These are phyloP conservation scores for Paralinhomoeus sp. DNA, from an alignment of 2,888 invertebrate genomes.

Conservation along the genomic window DNA sequence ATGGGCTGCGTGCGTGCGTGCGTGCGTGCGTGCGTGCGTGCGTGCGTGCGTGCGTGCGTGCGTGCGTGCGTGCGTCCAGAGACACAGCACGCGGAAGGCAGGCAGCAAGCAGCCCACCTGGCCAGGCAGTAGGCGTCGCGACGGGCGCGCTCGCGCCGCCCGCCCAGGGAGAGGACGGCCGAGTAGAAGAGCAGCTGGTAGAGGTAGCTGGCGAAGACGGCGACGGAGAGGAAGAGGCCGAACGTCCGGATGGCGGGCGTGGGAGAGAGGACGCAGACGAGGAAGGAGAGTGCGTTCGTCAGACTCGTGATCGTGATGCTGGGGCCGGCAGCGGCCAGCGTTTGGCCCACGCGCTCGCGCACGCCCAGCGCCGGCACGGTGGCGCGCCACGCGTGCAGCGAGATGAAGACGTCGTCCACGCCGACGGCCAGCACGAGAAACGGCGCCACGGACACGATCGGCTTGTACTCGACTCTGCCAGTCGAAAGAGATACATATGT, in stretches of 20 bases:
- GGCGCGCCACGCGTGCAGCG: slow-evolving; percentile 20
- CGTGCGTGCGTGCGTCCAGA: too few relatives aligned
- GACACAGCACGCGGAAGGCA: too few relatives aligned
- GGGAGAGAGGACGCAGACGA: slow-evolving; percentile 20
- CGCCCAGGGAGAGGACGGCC: not conserved
- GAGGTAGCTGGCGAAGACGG: too few relatives aligned
- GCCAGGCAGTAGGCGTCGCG: not conserved
- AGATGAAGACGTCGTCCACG: slow-evolving; percentile 25
- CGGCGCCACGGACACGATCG: slow-evolving; percentile 23
- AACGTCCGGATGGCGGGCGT: too few relatives aligned
- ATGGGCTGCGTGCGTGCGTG: too few relatives aligned
- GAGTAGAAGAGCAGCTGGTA: not conserved
- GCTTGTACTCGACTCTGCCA: slow-evolving; percentile 13
- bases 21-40: too few relatives aligned
- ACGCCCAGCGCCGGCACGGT: slow-evolving; percentile 3
- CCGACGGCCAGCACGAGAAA: slow-evolving; percentile 22
- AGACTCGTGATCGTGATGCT: slow-evolving; percentile 16
- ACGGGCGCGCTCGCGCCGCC: not conserved
- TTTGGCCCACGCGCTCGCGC: slow-evolving; percentile 14
- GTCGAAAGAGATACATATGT: too few relatives aligned
- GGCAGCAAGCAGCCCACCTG: too few relatives aligned
- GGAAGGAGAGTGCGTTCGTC: slow-evolving; percentile 15
- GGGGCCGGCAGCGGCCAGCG: slow-evolving; percentile 21
- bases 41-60: too few relatives aligned
- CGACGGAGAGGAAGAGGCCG: too few relatives aligned